Base-by-base conservation (phyloP, 2,888 invertebrate genomes). In the Oscheius myriophilus region DNA sequence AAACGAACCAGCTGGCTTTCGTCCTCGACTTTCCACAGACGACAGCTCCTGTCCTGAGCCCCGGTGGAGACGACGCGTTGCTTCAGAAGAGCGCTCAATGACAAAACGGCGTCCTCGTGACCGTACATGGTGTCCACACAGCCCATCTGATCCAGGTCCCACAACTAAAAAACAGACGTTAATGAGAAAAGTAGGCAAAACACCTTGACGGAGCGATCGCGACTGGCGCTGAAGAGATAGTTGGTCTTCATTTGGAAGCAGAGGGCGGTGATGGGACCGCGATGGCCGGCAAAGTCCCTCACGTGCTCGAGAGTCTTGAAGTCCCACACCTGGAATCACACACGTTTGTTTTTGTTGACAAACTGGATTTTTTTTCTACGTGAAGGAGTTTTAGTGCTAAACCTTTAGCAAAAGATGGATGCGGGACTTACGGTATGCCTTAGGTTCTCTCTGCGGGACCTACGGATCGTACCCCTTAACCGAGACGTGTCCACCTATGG, bases 11-110 rank as follows among this genome's bases (percentile, higher is more conserved):
- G 89, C 87, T 98, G 97, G 21, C 96, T 95, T 87, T 97, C 97
- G 88, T 97, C 96, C 0, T 92, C 91, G 68, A 98, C 92, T 88
- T 98, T 97, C 96, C 97, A 98, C 80, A 98, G 91, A 80, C 96
- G 90, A 21, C 96, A 88, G 1, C 93, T 91, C 49, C 91, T 90
- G 86, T 98, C 97, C 72, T 92, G 90, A 3, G 96, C 95, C 18
- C 97, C 82, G 18, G 74, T 74, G 0, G 95, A 93, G 14, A 97
- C 90, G 4, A 93, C 93, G 76, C 95, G 90, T 85, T 96, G 96
- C 81, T 92, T 90, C 41, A 91, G 90, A 69, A 96, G 88, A 12
- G 94, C 92, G 89, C 96, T 96, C 73, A 98, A 92, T 11, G 92
- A 91, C 4, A 93, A 92, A 11, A 97, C 91, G 1, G 90, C 90